Evolutionary conservation across 1,140 invertebrate genomes (phyloP), one percentile per base, ranked within the genome.

Genomic region (Pentalonia nigronervosa): DNA sequence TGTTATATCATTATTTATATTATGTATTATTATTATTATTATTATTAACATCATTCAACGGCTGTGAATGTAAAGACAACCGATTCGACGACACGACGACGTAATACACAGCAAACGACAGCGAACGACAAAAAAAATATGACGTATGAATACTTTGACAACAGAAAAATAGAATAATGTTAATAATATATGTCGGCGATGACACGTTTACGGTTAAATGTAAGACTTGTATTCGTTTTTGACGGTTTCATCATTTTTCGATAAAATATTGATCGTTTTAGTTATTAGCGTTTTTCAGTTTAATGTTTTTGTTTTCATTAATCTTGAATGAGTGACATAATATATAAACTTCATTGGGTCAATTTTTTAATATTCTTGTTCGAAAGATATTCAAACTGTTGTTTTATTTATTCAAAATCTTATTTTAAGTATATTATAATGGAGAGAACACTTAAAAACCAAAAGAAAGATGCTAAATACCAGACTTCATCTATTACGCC

Each of bases 141-240:
- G 17, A 67, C 17, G 30, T 67, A n/a, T n/a, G n/a, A n/a, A 67
- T 7, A n/a, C 30, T 76, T n/a, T 3, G 6, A n/a, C n/a, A 30
- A 76, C 60, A 76, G 60, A 76, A n/a, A 76, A 76, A 76, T n/a
- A 76, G n/a, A 76, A 76, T 76, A 17, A 76, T 76, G n/a, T n/a
- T n/a, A n/a, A n/a, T 76, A 76, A 6, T 6, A 67, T n/a, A 6
- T n/a, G 30, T 76, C n/a, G 4, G n/a, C 30, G 30, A n/a, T n/a
- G 60, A 76, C 30, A n/a, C 14, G 14, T 17, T n/a, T n/a, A 76
- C n/a, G 11, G n/a, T n/a, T 17, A 76, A 60, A 76, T 7, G 14
- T n/a, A 76, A 4, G 14, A n/a, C 1, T n/a, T 76, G 60, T 7
- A 76, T 76, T 76, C 14, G 30, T 7, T 76, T n/a, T 76, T n/a